A percentile compares a stretch with the other conserved stretches of the same genome.
These are phyloP conservation scores for Fulmarus glacialis DNA, from an alignment of 2,113 vertebrate genomes.

Conservation along the genomic window DNA sequence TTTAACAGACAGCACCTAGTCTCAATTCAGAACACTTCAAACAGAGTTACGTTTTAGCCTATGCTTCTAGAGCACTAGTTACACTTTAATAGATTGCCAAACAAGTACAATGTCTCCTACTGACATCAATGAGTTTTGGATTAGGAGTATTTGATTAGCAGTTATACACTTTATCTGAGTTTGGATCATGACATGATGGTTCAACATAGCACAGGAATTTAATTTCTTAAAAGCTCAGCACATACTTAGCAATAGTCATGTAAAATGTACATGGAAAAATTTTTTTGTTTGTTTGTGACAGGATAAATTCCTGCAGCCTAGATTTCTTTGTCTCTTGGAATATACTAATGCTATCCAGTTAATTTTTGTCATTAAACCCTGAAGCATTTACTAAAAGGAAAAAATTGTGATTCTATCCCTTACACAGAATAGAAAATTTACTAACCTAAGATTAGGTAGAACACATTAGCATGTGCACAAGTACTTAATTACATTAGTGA, in stretches of 20 bases:
- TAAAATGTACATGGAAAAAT: not conserved
- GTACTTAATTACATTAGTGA: slow-evolving; percentile 76
- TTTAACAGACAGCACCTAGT: not conserved
- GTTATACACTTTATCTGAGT: not conserved
- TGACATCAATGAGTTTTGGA: not conserved
- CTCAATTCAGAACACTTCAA: not conserved
- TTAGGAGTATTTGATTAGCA: not conserved
- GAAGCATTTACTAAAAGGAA: slow-evolving; percentile 38
- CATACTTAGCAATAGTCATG: not conserved
- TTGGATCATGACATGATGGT: not conserved
- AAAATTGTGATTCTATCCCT: slow-evolving; percentile 39
- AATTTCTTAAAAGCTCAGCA: not conserved
- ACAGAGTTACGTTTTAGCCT: not conserved
- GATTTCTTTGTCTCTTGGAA: slow-evolving; percentile 36
- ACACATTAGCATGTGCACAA: slow-evolving; percentile 61
- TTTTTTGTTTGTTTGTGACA: slow-evolving; percentile 25
- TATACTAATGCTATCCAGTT: slow-evolving; percentile 5
- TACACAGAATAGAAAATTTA: slow-evolving; percentile 53
- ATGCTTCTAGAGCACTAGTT: not conserved
- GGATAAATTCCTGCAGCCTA: not conserved
- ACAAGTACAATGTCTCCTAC: not conserved
- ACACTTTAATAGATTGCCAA: not conserved
- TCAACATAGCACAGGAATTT: not conserved
- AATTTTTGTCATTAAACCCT: slow-evolving; percentile 41
- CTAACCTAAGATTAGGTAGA: slow-evolving; percentile 68